Conservation (phyloP, 2,113 vertebrate species). For the Ahaetulla prasina region DNA sequence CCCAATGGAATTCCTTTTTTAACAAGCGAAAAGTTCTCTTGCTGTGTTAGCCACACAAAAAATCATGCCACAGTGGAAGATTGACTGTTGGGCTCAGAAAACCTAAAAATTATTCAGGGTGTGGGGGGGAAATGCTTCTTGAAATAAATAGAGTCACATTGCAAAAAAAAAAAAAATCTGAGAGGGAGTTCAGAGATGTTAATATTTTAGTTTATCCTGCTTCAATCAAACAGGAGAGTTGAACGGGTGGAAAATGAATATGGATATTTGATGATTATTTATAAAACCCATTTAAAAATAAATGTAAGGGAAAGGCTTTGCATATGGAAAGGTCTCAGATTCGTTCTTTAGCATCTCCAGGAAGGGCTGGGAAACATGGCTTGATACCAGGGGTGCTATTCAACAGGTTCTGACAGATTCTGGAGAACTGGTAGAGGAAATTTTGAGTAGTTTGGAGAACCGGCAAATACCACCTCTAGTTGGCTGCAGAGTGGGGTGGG, state of each 20-base stretch:
- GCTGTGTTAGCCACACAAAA: constrained; percentile 29
- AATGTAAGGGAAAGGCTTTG: neutral
- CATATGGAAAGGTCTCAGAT: neutral
- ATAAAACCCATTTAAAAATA: neutral
- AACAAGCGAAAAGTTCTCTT: neutral
- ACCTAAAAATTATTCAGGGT: neutral
- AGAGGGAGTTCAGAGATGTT: neutral
- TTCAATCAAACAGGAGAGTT: neutral
- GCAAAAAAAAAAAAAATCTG: neutral
- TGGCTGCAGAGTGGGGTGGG: too few relatives aligned
- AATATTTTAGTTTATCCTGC: neutral
- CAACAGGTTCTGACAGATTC: too few relatives aligned
- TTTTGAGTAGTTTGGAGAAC: too few relatives aligned
- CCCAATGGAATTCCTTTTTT: neutral
- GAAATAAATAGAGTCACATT: neutral
- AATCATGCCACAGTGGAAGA: neutral
- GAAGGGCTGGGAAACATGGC: neutral
- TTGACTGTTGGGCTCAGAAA: constrained; percentile 2
- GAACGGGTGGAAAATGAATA: neutral
- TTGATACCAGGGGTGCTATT: too few relatives aligned
- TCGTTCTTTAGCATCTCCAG: neutral
- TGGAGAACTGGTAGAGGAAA: too few relatives aligned
- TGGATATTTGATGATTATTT: neutral
- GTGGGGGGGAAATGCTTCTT: neutral
- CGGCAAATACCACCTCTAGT: too few relatives aligned